Percentiles rank a stretch among this genome's conserved stretches.
Conservation (phyloP, 2,797 vertebrate species). For the Aratinga solstitialis region DNA sequence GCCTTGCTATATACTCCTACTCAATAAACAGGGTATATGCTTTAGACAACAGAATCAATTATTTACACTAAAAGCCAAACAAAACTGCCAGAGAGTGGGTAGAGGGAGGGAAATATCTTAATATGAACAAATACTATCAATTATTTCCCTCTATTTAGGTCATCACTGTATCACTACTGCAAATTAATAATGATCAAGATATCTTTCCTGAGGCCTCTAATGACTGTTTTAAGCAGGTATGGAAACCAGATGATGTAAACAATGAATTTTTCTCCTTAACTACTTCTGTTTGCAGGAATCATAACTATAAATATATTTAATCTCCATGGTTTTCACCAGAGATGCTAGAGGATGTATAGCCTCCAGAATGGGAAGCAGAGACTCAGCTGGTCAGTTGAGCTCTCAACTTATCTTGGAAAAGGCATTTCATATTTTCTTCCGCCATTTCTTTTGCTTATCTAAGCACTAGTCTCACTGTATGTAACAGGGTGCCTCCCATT, state of each 20-base stretch:
- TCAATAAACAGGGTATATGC: neutral
- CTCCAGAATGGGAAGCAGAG: neutral
- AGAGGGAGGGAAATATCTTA: neutral
- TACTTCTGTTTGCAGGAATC: neutral
- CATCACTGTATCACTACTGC: neutral
- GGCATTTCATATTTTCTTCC: slow-evolving; percentile 12
- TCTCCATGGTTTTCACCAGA: neutral
- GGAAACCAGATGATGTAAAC: neutral
- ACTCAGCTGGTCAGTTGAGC: neutral
- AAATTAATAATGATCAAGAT: neutral
- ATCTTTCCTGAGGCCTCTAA: neutral
- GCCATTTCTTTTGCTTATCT: slow-evolving; percentile 44
- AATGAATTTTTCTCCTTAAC: neutral
- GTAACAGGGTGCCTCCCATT: neutral
- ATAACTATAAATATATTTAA: neutral
- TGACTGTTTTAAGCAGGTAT: neutral
- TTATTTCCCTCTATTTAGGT: neutral
- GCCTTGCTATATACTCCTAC: neutral
- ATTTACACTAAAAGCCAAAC: slow-evolving; percentile 30
- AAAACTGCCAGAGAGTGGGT: neutral
- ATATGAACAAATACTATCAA: neutral
- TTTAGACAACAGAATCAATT: neutral
- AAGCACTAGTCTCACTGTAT: neutral
- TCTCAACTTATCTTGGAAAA: slow-evolving; percentile 26
- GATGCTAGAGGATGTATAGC: neutral